Conservation (phyloP, 2,113 vertebrate genomes). For the Trinectes maculatus region DNA sequence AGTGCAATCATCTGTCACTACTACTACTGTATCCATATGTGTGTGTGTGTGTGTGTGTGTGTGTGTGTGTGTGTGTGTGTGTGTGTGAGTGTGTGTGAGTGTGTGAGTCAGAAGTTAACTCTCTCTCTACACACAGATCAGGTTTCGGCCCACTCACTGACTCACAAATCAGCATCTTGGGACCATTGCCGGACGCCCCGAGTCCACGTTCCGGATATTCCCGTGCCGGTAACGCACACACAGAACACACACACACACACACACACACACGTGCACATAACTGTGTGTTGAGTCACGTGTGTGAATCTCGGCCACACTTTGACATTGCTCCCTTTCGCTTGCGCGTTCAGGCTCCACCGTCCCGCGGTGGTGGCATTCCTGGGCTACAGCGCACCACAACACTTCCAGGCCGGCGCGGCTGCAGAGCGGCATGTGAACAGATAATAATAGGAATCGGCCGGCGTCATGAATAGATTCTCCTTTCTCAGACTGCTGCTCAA, state of each 20-base stretch:
- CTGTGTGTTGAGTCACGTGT: constrained; percentile 52
- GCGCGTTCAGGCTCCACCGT: constrained; percentile 15
- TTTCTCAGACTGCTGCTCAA: background rate
- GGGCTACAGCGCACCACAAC: background rate
- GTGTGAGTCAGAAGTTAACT: constrained; percentile 19
- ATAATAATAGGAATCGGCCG: background rate
- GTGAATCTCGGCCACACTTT: constrained; percentile 20
- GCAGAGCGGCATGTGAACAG: background rate
- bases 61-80: too few relatives aligned
- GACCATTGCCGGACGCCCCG: background rate
- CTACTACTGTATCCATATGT: constrained; percentile 18
- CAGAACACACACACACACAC: too few relatives aligned
- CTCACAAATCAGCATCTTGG: constrained; percentile 48
- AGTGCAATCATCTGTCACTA: constrained; percentile 12
- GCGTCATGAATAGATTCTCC: background rate
- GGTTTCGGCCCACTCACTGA: constrained; percentile 56
- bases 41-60: too few relatives aligned
- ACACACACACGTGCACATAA: constrained; percentile 20
- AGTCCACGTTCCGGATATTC: constrained; percentile 37
- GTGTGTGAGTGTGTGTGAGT: too few relatives aligned
- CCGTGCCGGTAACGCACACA: constrained; percentile 12
- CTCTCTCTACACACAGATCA: constrained; percentile 22
- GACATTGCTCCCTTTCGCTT: constrained; percentile 15
- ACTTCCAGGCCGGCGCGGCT: constrained; percentile 12
- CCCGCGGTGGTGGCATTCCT: constrained; percentile 40